Percentiles rank a stretch among this genome's conserved stretches.
Conservation (phyloP, 2,888 invertebrate genomes). For the Icerya purchasi region DNA sequence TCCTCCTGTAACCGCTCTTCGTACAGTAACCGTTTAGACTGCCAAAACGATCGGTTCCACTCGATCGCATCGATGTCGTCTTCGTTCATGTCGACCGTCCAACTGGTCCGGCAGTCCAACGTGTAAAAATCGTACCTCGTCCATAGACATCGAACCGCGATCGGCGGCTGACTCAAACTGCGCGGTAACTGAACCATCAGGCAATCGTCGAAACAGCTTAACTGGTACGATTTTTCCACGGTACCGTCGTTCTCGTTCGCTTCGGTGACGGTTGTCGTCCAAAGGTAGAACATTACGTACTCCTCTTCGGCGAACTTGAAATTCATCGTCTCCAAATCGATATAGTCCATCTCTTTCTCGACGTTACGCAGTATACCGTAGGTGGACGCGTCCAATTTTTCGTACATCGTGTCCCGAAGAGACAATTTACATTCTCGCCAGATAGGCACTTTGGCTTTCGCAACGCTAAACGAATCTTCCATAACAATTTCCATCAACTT, state of each 20-base stretch:
- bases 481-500: not conserved
- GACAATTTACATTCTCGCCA: constrained; percentile 7
- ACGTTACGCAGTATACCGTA: constrained; percentile 5
- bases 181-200: constrained; percentile 34
- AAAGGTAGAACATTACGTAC: not conserved
- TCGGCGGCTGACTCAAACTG: constrained; percentile 31
- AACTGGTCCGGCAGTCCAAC: constrained; percentile 25
- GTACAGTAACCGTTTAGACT: not conserved
- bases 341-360: constrained; percentile 8
- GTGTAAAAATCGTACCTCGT: constrained; percentile 38
- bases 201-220: constrained; percentile 34
- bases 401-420: constrained; percentile 5
- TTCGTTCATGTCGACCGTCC: constrained; percentile 21
- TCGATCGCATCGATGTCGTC: constrained; percentile 1
- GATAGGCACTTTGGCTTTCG: not conserved
- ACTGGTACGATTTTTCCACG: constrained; percentile 10
- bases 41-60: constrained; percentile 6
- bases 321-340: constrained; percentile 5
- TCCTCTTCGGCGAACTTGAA: not conserved
- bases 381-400: constrained; percentile 3
- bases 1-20: constrained; percentile 8
- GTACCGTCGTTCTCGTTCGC: not conserved
- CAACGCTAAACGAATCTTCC: not conserved
- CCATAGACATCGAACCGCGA: constrained; percentile 34
- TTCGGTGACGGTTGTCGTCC: constrained; percentile 4